Evolutionary conservation across 2,113 vertebrate species (phyloP), one percentile per base, ranked within the genome.

Genomic region (Hippocampus comes): DNA sequence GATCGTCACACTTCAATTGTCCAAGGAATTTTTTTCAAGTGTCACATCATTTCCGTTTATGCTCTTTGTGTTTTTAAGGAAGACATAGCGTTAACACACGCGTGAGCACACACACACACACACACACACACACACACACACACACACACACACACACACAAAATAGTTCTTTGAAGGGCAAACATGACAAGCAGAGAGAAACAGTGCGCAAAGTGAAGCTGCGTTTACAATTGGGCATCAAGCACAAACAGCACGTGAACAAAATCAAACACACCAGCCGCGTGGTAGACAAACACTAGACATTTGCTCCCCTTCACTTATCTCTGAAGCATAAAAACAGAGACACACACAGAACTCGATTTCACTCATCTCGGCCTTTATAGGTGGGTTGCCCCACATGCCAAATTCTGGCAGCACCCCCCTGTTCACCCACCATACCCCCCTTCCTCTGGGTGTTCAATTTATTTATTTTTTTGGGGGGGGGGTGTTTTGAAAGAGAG

Each of bases 401-500:
- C 77, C 73, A 84, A 88, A 78, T 71, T 61, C 27, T 61, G 59
- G 7, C 59, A 20, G 70, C 59, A 73, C 72, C 83, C 80, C 70
- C 78, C 85, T 84, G 59, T 34, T 18, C 27, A 34, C 2, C 27
- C 59, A 34, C 59, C 8, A 5, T 6, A 18, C 59, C 17, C 27
- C 27, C 59, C 15, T 14, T 17, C 12, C 25, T 18, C 25, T 30
- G 78, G 76, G 79, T 85, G 85, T 87, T 86, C 86, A 67, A 69
- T 75, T 15, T 59, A 21, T 17, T 49, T 57, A 11, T 41, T 15
- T 59, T 27, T 49, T 57, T 21, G 7, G 42, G 64, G 68, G 65
- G 76, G 59, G 75, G 76, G 88, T 89, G 90, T 91, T 91, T 90
- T 88, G 90, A 92, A 91, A 92, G 91, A 81, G 87, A 88, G 87